Evolutionary conservation across 2,113 vertebrate species (phyloP).

Genomic region (Labeo catla): DNA sequence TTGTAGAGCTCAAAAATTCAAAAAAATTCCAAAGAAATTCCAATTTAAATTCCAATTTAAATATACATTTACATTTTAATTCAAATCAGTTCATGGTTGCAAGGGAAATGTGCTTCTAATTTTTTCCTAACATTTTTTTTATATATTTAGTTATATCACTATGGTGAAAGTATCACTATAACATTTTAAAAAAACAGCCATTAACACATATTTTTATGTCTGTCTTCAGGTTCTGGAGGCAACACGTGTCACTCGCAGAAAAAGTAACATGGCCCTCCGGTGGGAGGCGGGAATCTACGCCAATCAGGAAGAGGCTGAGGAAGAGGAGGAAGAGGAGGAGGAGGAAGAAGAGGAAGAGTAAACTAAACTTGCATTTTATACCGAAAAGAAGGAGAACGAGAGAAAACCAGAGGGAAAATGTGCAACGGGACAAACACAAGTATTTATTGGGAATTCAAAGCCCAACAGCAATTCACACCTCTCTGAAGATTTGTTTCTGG

Average conservation of each 20-base stretch:
- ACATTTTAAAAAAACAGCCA: not conserved
- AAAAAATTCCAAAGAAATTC: too few relatives aligned
- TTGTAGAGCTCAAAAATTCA: not conserved
- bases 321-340: conserved; percentile 73
- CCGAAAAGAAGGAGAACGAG: not conserved
- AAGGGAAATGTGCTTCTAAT: not conserved
- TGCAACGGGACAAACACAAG: conserved; percentile 50
- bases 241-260: conserved; percentile 92
- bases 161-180: not conserved
- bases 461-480: conserved; percentile 51
- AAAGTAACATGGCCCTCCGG: conserved; percentile 91
- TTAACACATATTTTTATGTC: conserved; percentile 38
- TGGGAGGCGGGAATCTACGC: conserved; percentile 98
- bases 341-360: conserved; percentile 67
- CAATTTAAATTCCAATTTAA: too few relatives aligned
- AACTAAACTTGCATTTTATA: not conserved
- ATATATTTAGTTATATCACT: not conserved
- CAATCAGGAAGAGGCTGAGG: conserved; percentile 87
- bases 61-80: too few relatives aligned
- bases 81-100: not conserved
- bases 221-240: conserved; percentile 90
- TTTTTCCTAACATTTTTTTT: conserved; percentile 3
- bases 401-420: not conserved
- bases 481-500: conserved; percentile 25
- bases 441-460: conserved; percentile 56